These are phyloP conservation scores for Lomographa bimaculata DNA, from an alignment of 2,888 invertebrate species.

Conservation along the genomic window DNA sequence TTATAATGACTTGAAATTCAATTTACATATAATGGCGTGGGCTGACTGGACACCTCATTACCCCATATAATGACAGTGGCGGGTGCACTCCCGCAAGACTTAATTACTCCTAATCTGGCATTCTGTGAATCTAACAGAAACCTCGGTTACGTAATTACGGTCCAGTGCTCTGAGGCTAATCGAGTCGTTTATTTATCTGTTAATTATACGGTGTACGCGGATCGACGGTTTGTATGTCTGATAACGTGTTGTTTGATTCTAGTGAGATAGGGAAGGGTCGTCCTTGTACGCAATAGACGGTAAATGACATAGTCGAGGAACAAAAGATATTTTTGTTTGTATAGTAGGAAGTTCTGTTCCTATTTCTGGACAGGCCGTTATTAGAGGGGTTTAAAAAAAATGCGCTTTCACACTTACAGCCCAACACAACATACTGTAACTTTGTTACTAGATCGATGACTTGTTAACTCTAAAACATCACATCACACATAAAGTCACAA, in stretches of 20 bases:
- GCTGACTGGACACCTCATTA: slow-evolving; percentile 79
- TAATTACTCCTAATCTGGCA: slow-evolving; percentile 78
- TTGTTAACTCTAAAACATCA: no score
- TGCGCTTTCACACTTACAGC: no score
- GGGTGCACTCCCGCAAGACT: slow-evolving; percentile 71
- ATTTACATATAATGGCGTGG: slow-evolving; percentile 73
- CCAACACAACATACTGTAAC: no score
- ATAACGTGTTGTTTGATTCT: slow-evolving; percentile 5
- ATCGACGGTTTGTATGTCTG: slow-evolving; percentile 12
- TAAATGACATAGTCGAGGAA: no score
- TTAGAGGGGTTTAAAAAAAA: no score
- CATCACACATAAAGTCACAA: no score
- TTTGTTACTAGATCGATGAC: no score
- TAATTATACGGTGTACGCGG: slow-evolving; percentile 46
- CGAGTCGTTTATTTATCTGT: slow-evolving; percentile 71
- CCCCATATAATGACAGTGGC: slow-evolving; percentile 71
- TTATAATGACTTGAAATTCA: slow-evolving; percentile 63
- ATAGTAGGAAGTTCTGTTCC: no score
- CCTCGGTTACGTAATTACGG: slow-evolving; percentile 69
- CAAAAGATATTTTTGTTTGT: no score
- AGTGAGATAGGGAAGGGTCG: not conserved
- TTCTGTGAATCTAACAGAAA: slow-evolving; percentile 71
- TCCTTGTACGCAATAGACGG: no score
- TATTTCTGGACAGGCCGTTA: no score
- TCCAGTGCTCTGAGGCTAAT: slow-evolving; percentile 67